Conservation (phyloP, 2,797 vertebrate species). For the Pangasius sanitwongsei region DNA sequence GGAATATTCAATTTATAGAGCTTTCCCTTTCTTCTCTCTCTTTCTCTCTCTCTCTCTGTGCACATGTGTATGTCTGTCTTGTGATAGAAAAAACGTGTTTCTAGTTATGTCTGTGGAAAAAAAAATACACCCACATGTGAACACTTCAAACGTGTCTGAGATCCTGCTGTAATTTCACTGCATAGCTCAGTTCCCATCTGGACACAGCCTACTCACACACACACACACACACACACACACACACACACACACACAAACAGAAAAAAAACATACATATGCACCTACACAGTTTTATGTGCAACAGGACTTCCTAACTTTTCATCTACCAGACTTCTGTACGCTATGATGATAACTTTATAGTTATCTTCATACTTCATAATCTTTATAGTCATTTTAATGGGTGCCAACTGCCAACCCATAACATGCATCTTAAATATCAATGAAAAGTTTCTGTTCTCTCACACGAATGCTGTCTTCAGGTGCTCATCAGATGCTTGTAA, state of each 20-base stretch:
- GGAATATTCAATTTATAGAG: slow-evolving; percentile 27
- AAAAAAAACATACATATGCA: slow-evolving; percentile 26
- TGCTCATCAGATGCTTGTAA: neutral
- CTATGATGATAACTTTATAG: neutral
- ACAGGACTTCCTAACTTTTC: neutral
- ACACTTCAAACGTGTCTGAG: slow-evolving; percentile 72
- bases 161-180: slow-evolving; percentile 54
- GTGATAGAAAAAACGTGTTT: slow-evolving; percentile 78
- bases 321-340: neutral
- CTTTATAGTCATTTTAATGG: neutral
- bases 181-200: slow-evolving; percentile 53
- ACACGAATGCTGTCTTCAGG: neutral
- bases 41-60: neutral
- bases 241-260: slow-evolving; percentile 37
- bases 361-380: neutral
- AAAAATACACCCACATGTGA: slow-evolving; percentile 68
- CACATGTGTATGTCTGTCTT: slow-evolving; percentile 14
- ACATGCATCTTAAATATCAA: neutral
- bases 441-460: neutral
- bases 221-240: slow-evolving; percentile 39
- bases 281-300: slow-evolving; percentile 15
- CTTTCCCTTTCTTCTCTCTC: slow-evolving; percentile 35
- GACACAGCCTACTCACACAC: slow-evolving; percentile 50
- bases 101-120: slow-evolving; percentile 73
- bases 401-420: slow-evolving; percentile 9